Evolutionary conservation across 2,113 vertebrate genomes (phyloP).

Genomic region (Athene noctua): DNA sequence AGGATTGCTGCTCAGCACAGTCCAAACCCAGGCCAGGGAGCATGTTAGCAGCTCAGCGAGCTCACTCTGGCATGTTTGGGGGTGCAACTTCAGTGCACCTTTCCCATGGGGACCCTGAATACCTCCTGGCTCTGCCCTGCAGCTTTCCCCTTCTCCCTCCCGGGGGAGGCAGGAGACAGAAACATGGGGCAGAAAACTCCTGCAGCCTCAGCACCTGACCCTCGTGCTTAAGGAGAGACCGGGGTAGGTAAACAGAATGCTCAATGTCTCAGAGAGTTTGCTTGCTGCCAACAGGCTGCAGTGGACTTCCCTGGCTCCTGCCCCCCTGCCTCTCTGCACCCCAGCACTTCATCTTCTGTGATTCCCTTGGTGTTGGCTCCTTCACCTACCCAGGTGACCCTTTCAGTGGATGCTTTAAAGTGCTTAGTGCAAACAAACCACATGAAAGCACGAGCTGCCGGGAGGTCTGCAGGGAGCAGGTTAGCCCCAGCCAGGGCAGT

Average conservation of each 20-base stretch:
- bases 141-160: not conserved
- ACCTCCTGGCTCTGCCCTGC: not conserved
- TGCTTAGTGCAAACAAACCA: not conserved
- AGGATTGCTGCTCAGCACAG: not conserved
- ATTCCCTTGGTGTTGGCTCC: not conserved
- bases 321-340: not conserved
- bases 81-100: not conserved
- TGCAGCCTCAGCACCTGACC: not conserved
- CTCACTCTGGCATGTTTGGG: not conserved
- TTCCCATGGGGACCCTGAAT: not conserved
- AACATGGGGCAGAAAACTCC: not conserved
- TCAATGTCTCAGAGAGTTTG: not conserved
- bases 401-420: not conserved
- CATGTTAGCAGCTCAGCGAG: not conserved
- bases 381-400: not conserved
- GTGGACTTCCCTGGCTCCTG: not conserved
- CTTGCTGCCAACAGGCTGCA: not conserved
- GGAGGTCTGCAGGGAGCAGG: not conserved
- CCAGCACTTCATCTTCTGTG: not conserved
- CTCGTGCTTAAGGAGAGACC: not conserved
- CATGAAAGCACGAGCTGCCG: not conserved
- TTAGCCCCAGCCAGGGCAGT: not conserved
- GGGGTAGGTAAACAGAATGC: not conserved
- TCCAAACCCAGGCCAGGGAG: not conserved
- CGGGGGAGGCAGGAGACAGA: not conserved